Evolutionary conservation across 2,113 vertebrate species (phyloP).

Genomic region (Nerophis lumbriciformis): DNA sequence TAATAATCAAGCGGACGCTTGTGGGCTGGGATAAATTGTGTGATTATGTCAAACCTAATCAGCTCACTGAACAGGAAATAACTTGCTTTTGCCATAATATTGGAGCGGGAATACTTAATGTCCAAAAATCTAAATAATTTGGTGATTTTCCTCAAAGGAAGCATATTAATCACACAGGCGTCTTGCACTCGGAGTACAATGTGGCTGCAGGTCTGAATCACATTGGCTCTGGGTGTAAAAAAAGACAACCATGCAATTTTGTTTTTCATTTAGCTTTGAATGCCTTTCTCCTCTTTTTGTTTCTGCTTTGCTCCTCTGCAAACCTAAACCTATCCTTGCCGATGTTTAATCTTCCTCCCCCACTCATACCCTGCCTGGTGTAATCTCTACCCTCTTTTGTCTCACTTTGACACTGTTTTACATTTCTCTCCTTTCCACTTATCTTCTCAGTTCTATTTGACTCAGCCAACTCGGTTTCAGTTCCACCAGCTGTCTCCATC

Average conservation of each 20-base stretch:
- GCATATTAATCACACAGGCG: too few relatives aligned
- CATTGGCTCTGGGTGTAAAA: background rate
- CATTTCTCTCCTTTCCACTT: background rate
- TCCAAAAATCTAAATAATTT: too few relatives aligned
- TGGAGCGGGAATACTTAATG: too few relatives aligned
- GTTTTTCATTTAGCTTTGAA: background rate
- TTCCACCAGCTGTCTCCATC: slow-evolving; percentile 9
- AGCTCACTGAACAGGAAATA: too few relatives aligned
- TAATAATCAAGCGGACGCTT: too few relatives aligned
- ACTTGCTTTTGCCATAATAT: too few relatives aligned
- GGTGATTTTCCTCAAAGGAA: too few relatives aligned
- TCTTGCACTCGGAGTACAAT: too few relatives aligned
- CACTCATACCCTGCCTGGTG: slow-evolving; percentile 11
- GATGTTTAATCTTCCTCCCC: slow-evolving; percentile 1
- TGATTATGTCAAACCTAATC: too few relatives aligned
- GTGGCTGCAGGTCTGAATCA: too few relatives aligned
- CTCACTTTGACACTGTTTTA: slow-evolving; percentile 4
- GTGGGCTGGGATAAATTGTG: too few relatives aligned
- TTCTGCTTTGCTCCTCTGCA: background rate
- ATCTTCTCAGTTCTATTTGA: slow-evolving; percentile 1
- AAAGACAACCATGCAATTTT: slow-evolving; percentile 12
- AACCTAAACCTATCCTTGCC: slow-evolving; percentile 1
- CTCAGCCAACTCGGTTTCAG: background rate
- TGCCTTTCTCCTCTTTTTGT: background rate
- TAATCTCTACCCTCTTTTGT: slow-evolving; percentile 16